Percentiles rank a stretch among this genome's conserved stretches.
Conservation (phyloP, 1,140 invertebrate genomes). For the Littorina saxatilis region DNA sequence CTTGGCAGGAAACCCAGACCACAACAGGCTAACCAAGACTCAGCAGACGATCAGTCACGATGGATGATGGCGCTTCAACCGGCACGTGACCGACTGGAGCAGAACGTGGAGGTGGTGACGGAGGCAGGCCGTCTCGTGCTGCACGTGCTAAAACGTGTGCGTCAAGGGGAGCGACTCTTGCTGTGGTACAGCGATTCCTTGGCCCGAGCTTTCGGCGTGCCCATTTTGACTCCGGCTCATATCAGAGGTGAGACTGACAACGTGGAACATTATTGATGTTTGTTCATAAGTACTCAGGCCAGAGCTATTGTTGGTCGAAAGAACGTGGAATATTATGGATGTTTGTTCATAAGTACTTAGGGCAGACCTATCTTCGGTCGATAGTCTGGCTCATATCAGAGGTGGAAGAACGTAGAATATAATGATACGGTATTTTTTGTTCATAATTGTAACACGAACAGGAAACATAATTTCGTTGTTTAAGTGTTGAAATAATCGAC, state of each 20-base stretch:
- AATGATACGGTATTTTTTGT: no score
- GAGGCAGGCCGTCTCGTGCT: constrained; percentile 59
- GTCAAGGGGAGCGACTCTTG: constrained; percentile 80
- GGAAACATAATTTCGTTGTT: no score
- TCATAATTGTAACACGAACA: no score
- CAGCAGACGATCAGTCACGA: constrained; percentile 36
- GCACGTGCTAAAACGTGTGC: constrained; percentile 75
- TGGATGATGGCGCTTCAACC: constrained; percentile 79
- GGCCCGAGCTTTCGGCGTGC: constrained; percentile 82
- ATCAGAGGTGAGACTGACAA: constrained; percentile 87
- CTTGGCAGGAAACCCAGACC: not conserved
- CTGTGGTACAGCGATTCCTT: constrained; percentile 90
- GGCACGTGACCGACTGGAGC: constrained; percentile 83
- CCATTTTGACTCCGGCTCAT: constrained; percentile 87
- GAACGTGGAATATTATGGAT: not conserved
- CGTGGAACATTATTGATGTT: no score
- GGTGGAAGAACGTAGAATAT: no score
- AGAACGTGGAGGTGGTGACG: constrained; percentile 80
- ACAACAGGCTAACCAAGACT: not conserved
- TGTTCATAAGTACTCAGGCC: no score
- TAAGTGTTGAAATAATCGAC: no score
- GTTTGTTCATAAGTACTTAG: not conserved
- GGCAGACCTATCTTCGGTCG: not conserved
- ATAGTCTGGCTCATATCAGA: no score
- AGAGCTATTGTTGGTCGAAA: no score